These are phyloP conservation scores for Pogonognathellus flavescens DNA, from an alignment of 1,140 invertebrate species.

Conservation along the genomic window DNA sequence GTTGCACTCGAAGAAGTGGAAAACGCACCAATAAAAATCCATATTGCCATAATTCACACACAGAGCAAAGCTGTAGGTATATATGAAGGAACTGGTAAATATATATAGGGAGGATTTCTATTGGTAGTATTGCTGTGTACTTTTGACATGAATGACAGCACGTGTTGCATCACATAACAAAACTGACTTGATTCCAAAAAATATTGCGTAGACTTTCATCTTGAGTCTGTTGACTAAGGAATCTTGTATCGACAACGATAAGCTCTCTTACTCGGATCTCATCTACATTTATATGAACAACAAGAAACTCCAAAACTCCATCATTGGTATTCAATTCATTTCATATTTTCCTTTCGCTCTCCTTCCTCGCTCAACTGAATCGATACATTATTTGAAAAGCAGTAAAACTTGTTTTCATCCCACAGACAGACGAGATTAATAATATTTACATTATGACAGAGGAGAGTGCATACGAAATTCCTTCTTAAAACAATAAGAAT, in stretches of 20 bases:
- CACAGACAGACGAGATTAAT: not conserved
- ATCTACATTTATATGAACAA: constrained; percentile 39
- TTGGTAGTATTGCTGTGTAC: too few relatives aligned
- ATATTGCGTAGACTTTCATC: too few relatives aligned
- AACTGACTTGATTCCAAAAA: not conserved
- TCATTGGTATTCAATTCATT: constrained; percentile 17
- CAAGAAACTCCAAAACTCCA: not conserved
- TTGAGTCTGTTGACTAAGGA: too few relatives aligned
- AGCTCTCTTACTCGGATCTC: not conserved
- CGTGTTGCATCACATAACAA: constrained; percentile 17
- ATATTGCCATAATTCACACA: constrained; percentile 29
- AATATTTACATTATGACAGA: too few relatives aligned
- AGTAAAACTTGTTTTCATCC: not conserved
- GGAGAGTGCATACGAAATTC: too few relatives aligned
- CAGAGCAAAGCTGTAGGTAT: not conserved
- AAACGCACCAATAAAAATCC: constrained; percentile 13
- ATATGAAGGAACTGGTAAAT: not conserved
- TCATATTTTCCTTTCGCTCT: not conserved
- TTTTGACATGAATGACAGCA: not conserved
- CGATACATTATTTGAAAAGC: not conserved
- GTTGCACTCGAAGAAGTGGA: not conserved
- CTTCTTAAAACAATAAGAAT: too few relatives aligned
- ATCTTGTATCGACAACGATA: not conserved
- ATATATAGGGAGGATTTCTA: too few relatives aligned
- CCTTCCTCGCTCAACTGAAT: not conserved